Conservation (phyloP, 2,888 invertebrate species). For the Epistrophe eligans region DNA sequence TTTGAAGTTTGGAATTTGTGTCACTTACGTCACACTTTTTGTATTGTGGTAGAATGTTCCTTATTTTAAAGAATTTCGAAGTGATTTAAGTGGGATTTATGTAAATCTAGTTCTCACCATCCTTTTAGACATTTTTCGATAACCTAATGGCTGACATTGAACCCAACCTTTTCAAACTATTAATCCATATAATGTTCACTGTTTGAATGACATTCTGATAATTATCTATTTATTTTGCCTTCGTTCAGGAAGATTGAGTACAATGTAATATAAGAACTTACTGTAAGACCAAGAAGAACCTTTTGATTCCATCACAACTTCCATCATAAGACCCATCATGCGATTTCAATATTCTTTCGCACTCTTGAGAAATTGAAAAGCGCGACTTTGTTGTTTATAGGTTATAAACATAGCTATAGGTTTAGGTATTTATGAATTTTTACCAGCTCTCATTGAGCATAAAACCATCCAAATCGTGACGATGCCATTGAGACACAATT, state of each 20-base stretch:
- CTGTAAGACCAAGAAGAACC: neutral
- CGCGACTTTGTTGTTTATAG: neutral
- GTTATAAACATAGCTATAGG: neutral
- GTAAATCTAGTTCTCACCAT: too few species aligned
- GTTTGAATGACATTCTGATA: neutral
- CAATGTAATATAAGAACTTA: slow-evolving; percentile 7
- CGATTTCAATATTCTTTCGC: slow-evolving; percentile 14
- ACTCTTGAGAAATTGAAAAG: slow-evolving; percentile 4
- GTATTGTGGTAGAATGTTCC: too few species aligned
- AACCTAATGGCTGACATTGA: too few species aligned
- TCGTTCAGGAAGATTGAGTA: neutral
- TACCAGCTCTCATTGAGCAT: neutral
- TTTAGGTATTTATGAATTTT: too few species aligned
- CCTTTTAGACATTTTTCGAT: too few species aligned
- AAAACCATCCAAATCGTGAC: slow-evolving; percentile 56
- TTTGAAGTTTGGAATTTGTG: too few species aligned
- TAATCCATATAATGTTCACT: neutral
- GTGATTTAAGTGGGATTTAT: too few species aligned
- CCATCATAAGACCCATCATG: neutral
- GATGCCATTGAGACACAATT: slow-evolving; percentile 50
- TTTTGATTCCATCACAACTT: neutral
- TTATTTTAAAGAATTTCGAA: too few species aligned
- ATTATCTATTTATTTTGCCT: neutral
- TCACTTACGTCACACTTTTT: too few species aligned
- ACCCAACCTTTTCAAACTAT: too few species aligned